Evolutionary conservation across 1,140 invertebrate species (phyloP), one percentile per base, ranked within the genome.

Genomic region (Halyomorpha halys): DNA sequence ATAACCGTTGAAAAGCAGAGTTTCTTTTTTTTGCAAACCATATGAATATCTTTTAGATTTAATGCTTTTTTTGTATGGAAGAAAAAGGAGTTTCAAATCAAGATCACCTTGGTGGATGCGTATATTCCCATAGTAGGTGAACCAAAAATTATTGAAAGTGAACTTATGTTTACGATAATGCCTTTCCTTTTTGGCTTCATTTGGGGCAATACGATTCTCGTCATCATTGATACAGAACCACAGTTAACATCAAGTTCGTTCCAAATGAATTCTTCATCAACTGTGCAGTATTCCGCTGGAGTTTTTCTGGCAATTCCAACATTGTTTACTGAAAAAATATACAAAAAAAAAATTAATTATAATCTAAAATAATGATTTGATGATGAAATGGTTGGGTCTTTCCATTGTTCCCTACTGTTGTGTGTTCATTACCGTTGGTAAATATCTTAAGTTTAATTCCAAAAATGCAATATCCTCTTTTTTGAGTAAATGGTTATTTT

Each of bases 111-210:
- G 23, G 53, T 23, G 9, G 53, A 21, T 23, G 53, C 14, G 14
- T 56, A 56, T 3, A 15, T 21, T 5, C 53, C 53, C 18, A 56
- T 23, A 1, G 2, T 3, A 27, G 53, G 23, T 1, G 23, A 14
- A 25, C 53, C 53, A 25, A 23, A 56, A 5, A 23, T 16, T 23
- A 6, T 23, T 4, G 23, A 2, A 21, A 56, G 23, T 4, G 53
- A 56, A 25, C 19, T 23, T 21, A 56, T 23, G 23, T 56, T 56
- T 56, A 56, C 53, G 27, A 56, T 56, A 5, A 23, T 11, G 2
- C 53, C 53, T 13, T 56, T 56, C 23, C 14, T 56, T 15, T 56
- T 56, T 11, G 53, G 18, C 27, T 25, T 56, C 53, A 56, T 56
- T 56, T 27, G 18, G 3, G 53, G 53, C 4, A 56, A 23, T 3